phyloP scores from a whole-genome alignment of 2,113 vertebrate genomes.

The Pelvicachromis taeniatus region DNA sequence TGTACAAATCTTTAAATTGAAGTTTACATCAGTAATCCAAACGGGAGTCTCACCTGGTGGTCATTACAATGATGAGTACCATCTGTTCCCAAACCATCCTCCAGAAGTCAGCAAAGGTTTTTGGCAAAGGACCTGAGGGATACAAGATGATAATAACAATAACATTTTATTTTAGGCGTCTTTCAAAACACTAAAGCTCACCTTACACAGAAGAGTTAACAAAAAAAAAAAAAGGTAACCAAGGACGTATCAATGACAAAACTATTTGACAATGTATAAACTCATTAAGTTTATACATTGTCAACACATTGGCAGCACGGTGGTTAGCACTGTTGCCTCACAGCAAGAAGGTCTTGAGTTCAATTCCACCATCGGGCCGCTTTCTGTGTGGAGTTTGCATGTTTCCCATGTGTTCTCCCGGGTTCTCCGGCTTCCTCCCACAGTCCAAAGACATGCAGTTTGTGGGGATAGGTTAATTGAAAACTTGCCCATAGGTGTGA shows the following conservation, averaged over 20 bases:
- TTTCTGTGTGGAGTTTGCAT: too few species aligned
- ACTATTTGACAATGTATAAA: not conserved
- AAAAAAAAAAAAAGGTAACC: not conserved
- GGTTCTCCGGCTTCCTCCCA: too few species aligned
- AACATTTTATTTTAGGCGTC: not conserved
- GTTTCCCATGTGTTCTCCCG: too few species aligned
- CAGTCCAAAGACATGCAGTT: too few species aligned
- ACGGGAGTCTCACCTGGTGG: conserved; percentile 69
- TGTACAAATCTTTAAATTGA: not conserved
- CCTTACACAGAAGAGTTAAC: not conserved
- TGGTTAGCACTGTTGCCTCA: too few species aligned
- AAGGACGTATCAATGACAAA: not conserved
- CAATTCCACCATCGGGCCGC: too few species aligned
- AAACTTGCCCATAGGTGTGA: too few species aligned
- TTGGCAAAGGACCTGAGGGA: conserved; percentile 75
- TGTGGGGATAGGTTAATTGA: too few species aligned
- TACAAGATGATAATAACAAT: not conserved
- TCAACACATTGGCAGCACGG: too few species aligned
- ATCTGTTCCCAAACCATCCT: conserved; percentile 81
- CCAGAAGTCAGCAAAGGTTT: conserved; percentile 80
- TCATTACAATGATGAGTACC: conserved; percentile 81
- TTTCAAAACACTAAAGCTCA: not conserved
- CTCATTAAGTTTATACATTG: too few species aligned
- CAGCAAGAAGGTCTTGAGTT: too few species aligned
- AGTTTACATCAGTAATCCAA: not conserved